Base-by-base conservation (phyloP, 2,797 vertebrate species). In the Ceryle rudis region DNA sequence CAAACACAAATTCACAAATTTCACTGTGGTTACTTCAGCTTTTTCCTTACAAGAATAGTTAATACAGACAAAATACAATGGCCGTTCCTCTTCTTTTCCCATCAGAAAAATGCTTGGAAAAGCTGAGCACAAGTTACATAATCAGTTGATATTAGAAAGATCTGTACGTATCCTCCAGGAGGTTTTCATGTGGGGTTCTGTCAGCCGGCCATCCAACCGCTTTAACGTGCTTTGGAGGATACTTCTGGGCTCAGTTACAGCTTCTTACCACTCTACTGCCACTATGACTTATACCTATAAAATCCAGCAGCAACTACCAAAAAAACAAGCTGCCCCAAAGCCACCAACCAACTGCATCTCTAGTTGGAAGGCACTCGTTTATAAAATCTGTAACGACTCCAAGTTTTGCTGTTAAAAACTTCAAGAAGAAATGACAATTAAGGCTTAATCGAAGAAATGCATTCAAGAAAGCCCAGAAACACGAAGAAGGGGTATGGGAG, bases 331-430 rank as follows among this genome's bases (percentile, higher is more conserved):
- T 11, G 23, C 21, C 21, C 21, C 46, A 22, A 22, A 44, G 16
- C 14, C 41, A 26, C 7, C 7, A 28, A 23, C 35, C 35, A 82
- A 77, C 5, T n/a, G 6, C 20, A 54, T 18, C 11, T 64, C 57
- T 8, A 28, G 28, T 6, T 62, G 31, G 23, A 88, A 90, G 41
- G 60, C 64, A 35, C 15, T 47, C 5, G 23, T 33, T n/a, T 74
- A 61, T 16, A 57, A 17, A 42, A 29, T 18, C 23, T 61, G 2
- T 13, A 39, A 41, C 0, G 1, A 58, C 13, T 29, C 1, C 0
- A 54, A 20, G 4, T 14, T 19, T n/a, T 60, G n/a, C 20, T 42
- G 21, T 58, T 81, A 57, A 81, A 65, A 67, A 35, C 3, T 31
- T 25, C 2, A 6, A 44, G 35, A 91, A 70, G 15, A 52, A 62